Evolutionary conservation across 2,797 vertebrate species (phyloP), one percentile per base, ranked within the genome.

Genomic region (Oceanodroma leucorhoa): DNA sequence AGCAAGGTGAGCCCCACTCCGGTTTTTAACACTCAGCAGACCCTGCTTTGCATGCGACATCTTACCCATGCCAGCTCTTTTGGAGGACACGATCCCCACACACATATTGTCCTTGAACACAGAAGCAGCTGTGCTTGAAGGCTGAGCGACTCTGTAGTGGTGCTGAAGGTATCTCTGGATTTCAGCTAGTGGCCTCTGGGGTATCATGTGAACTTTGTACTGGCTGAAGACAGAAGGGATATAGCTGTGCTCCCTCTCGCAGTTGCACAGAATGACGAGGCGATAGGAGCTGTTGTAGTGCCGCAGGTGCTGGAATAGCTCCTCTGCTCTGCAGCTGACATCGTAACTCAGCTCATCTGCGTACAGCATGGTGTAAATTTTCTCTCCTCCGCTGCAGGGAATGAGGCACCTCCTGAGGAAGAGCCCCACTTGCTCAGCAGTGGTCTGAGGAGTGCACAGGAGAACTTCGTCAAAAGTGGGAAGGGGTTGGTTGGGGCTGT

Each of bases 381-480:
- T 99, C 78, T 80, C 87, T 51, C 97, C 99, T 2, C 3, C 34
- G 24, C 91, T 93, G 57, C 98, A 98, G 5, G 48, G 66, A 16
- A 97, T 97, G 69, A 99, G 98, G 96, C 99, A 99, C 22, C 99
- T 98, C 70, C 98, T 98, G 78, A 99, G 97, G 64, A 99, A 99
- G 18, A 99, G 98, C 38, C 98, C 99, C 88, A 99, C 99, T 94
- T 99, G 98, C 95, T 99, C 99, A 0, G 98, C 98, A 0, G 97
- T 97, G 41, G 99, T 99, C 8, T 95, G 97, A 15, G 98, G 96
- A 32, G 97, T 98, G 91, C 99, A 99, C n/a, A 99, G 97, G 4
- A 99, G 98, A 30, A 99, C 99, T 95, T 99, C 99, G 1, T 99
- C 99, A 0, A 98, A 99, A 23, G 98, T 98, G 62, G 99, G 99